phyloP scores from a whole-genome alignment of 2,797 vertebrate genomes.

The Ceryle rudis region DNA sequence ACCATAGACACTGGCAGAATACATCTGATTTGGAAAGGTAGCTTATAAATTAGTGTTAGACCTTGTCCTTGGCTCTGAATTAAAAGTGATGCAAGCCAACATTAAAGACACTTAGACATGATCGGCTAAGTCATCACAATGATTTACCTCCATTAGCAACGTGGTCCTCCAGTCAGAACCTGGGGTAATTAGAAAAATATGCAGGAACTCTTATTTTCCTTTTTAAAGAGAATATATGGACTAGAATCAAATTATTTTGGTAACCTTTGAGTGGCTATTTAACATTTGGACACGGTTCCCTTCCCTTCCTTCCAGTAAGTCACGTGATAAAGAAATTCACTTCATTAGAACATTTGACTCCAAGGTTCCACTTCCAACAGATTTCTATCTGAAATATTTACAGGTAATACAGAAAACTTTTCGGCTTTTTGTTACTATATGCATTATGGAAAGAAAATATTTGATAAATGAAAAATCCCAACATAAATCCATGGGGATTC shows the following conservation, averaged over 20 bases:
- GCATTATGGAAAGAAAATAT: neutral
- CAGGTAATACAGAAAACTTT: neutral
- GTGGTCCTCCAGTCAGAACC: neutral
- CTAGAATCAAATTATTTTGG: neutral
- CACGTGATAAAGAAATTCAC: neutral
- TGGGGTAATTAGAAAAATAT: neutral
- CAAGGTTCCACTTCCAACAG: neutral
- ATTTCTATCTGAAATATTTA: neutral
- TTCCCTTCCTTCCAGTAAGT: conserved; percentile 4
- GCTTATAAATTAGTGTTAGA: neutral
- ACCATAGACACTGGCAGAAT: neutral
- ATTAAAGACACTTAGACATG: neutral
- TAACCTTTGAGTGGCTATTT: neutral
- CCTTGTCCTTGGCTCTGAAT: conserved; percentile 18
- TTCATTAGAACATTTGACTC: neutral
- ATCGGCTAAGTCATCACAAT: neutral
- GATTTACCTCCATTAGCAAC: neutral
- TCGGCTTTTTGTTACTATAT: neutral
- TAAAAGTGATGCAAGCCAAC: neutral
- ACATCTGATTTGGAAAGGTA: neutral
- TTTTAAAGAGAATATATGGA: neutral
- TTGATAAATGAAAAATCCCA: neutral
- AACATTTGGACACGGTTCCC: neutral
- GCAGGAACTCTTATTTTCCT: neutral
- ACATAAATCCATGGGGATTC: neutral